Base-by-base conservation (phyloP, 2,113 vertebrate species). In the Clarias batrachus region DNA sequence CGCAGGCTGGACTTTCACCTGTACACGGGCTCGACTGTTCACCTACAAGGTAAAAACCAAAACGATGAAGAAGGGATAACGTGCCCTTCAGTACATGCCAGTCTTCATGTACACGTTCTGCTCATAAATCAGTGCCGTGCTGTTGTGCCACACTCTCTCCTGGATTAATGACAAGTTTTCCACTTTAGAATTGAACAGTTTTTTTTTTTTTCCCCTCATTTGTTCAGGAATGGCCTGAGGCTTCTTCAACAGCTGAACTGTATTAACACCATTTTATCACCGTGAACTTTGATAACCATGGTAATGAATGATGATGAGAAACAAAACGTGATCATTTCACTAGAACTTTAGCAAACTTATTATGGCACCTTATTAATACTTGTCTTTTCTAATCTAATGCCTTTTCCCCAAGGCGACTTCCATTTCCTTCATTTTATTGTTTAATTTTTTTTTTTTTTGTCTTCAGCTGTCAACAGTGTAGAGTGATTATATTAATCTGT, bases 1-100 rank as follows among this genome's bases (percentile, higher is more conserved):
- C 30, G 70, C 57, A 78, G 79, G 63, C 56, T 21, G 52, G 87
- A 85, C 83, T 86, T 88, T 86, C 77, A 86, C 88, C 71, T 74
- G 59, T 57, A 87, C 52, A 85, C 82, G 65, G 30, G 76, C 66
- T 74, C 74, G 57, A 52, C 82, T 80, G 62, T 82, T 84, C 83
- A 82, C 60, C 70, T 71, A 27, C 48, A 81, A 59, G 79, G 54
- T 54, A 10, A 88, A 70, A 78, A 81, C 30, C 23, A 70, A 30
- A 63, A 81, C 27, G 33, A 33, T 27, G 33, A 11, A 21, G 4
- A 23, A 70, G 37, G 27, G 68, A 70, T 52, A 83, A 88, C 81
- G 8, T 37, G 23, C 63, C 27, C 56, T 86, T 70, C 54, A 48
- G 21, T 59, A 76, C 70, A 27, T 41, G 62, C 21, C 79, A 11